Evolutionary conservation across 2,888 invertebrate species (phyloP), one percentile per base, ranked within the genome.

Genomic region (Calephelis perditalis): DNA sequence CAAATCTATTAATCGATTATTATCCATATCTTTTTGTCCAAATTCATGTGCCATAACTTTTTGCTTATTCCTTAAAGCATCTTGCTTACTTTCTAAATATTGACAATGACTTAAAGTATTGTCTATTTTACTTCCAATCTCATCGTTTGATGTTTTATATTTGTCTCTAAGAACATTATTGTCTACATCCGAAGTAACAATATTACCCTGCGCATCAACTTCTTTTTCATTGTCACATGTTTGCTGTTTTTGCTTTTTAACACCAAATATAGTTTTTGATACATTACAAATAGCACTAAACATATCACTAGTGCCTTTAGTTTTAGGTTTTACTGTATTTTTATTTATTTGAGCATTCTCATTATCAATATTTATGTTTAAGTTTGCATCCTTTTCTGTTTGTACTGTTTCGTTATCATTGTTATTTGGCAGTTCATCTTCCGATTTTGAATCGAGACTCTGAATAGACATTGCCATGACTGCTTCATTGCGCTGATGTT

Each of bases 21-120:
- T 84, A 59, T 87, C 81, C 44, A 65, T 71, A 62, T 86, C 85
- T 0, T 66, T 75, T 64, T 81, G 77, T 3, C 85, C 90, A 57
- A 88, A 84, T 73, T 92, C 92, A 60, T 91, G 82, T 0, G 81
- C 70, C 84, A 92, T 82, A 0, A 92, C 90, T 77, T 91, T 92
- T 26, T 84, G 77, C 68, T 91, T 92, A 68, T 91, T 92, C 54
- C 78, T 73, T 0, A 89, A 74, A 2, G 87, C 87, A 67, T 86
- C 86, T 63, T 88, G 82, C 68, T 85, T 90, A 58, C 78, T 83
- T 64, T 79, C 74, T 8, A 82, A 69, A 68, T 77, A 91, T 60
- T 79, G 75, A 62, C 77, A 59, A 67, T 86, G 86, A 64, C 85
- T 84, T 43, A 73, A 72, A 0, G 64, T 66, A 7, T 73, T 67